Conservation (phyloP, 2,113 vertebrate genomes). For the Oryzias curvinotus region DNA sequence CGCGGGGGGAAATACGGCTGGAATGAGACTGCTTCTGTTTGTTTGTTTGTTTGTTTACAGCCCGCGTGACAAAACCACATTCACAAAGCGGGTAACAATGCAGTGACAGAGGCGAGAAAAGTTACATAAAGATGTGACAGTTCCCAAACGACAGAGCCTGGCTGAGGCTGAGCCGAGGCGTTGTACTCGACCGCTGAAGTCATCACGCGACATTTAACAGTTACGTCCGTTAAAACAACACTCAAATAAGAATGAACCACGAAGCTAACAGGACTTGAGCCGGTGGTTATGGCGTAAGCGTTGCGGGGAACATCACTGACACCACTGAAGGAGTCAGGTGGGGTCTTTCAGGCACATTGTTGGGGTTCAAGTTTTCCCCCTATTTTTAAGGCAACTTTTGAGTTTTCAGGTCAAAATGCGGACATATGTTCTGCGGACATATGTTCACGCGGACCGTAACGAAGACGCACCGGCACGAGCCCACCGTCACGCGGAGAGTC, state of each 20-base stretch:
- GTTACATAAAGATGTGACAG: slow-evolving; percentile 38
- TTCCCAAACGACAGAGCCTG: slow-evolving; percentile 16
- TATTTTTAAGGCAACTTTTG: no score
- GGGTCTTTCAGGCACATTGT: no score
- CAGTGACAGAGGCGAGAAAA: slow-evolving; percentile 26
- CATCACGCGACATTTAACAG: slow-evolving; percentile 29
- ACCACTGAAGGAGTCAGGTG: no score
- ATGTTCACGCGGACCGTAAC: slow-evolving; percentile 22
- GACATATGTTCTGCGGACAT: slow-evolving; percentile 27
- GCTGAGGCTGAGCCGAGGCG: no score
- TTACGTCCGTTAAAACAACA: slow-evolving; percentile 35
- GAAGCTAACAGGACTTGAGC: not conserved
- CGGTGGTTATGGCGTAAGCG: not conserved
- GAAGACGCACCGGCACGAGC: slow-evolving; percentile 31
- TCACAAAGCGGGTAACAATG: slow-evolving; percentile 12
- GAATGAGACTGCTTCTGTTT: no score
- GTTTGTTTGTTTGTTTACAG: slow-evolving; percentile 8
- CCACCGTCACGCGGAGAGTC: slow-evolving; percentile 31
- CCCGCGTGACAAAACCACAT: not conserved
- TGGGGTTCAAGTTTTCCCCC: no score
- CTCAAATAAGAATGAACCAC: not conserved
- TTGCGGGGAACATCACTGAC: no score
- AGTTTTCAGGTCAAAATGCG: not conserved
- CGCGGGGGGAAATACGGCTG: no score
- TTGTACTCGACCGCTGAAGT: slow-evolving; percentile 10